Evolutionary conservation across 2,113 vertebrate genomes (phyloP), one percentile per base, ranked within the genome.

Genomic region (Tenrec ecaudatus): DNA sequence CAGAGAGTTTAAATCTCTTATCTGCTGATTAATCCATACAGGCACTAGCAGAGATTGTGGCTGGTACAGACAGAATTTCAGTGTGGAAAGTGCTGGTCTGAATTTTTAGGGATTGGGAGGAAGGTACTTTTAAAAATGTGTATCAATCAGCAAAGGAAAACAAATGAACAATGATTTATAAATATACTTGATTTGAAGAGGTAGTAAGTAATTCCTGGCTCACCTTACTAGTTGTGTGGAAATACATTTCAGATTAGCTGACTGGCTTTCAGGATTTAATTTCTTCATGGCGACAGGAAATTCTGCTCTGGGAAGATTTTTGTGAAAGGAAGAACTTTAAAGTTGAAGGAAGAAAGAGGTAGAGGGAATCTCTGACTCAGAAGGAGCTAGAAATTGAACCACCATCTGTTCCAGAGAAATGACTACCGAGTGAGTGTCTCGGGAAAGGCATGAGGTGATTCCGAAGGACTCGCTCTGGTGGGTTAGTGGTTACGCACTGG

Each of bases 211-310:
- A 87, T 5, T 17, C 33, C n/a, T 82, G 27, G 36, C 1, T 94
- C 38, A 36, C 25, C 29, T 57, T 91, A 3, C 91, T 87, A 58
- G 33, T 47, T 86, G 6, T 6, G 33, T 73, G 11, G 53, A 82
- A 57, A 77, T 84, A 77, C 4, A 43, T 53, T 29, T 71, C 81
- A 81, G 19, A 29, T 3, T 90, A 85, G 22, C 27, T 80, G 58
- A 82, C 33, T 53, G 25, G 80, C 31, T 43, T 90, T 86, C 62
- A 40, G 25, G 89, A 90, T 2, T 93, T 62, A 31, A 43, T 88
- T 68, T 91, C 53, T 78, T 77, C 15, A 22, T 4, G 2, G 69
- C 23, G 38, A 25, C 3, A 85, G n/a, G 23, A 77, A 88, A 38
- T 71, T 82, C 58, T 86, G 40, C 69, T 81, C 17, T 68, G 25